Percentiles rank a stretch among this genome's conserved stretches.
Conservation (phyloP, 2,797 vertebrate genomes). For the Threskiornis aethiopicus region DNA sequence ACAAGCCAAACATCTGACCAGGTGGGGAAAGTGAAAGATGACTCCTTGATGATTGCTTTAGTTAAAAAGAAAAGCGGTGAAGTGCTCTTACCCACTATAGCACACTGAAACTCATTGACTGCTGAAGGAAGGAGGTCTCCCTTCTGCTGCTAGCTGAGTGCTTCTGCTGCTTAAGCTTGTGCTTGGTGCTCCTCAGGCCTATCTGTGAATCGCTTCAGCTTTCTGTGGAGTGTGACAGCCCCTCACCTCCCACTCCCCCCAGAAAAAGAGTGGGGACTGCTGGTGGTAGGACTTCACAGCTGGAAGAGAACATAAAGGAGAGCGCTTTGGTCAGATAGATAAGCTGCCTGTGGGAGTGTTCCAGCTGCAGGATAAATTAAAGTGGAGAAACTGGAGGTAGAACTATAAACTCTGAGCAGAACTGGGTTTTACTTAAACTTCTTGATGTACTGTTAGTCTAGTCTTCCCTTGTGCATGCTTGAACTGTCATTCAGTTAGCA, state of each 20-base stretch:
- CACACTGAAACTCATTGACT: rapidly evolving
- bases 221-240: neutral
- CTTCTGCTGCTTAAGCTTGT: neutral
- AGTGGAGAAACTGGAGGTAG: neutral
- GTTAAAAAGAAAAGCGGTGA: neutral
- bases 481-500: neutral
- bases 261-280: neutral
- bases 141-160: neutral
- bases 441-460: neutral
- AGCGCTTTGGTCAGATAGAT: neutral
- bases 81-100: neutral
- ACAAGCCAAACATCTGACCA: neutral
- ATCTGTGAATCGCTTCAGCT: neutral
- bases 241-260: rapidly evolving
- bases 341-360: neutral
- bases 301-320: neutral
- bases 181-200: neutral
- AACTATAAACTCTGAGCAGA: neutral
- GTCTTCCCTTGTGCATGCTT: neutral
- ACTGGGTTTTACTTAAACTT: neutral
- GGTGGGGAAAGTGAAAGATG: neutral
- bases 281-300: neutral
- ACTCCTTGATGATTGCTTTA: neutral
- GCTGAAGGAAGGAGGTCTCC: neutral
- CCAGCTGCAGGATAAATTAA: neutral